phyloP scores from a whole-genome alignment of 1,140 invertebrate species.

The Lepeophtheirus salmonis region DNA sequence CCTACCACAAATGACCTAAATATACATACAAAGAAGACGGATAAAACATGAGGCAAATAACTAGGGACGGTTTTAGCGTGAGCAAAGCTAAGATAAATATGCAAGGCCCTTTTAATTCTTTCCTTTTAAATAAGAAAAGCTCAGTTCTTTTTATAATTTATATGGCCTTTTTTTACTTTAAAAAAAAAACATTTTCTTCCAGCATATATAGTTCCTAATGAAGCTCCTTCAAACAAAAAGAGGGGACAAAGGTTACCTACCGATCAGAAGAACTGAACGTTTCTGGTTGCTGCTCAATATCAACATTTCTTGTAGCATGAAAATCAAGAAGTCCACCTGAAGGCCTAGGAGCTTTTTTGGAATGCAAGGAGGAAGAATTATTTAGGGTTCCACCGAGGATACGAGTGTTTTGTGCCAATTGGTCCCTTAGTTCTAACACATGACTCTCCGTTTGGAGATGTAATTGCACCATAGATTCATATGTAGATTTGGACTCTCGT shows the following conservation, averaged over 20 bases:
- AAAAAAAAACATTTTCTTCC: no score
- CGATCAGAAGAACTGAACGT: background rate
- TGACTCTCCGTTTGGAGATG: background rate
- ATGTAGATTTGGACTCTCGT: background rate
- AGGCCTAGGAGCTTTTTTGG: background rate
- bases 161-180: no score
- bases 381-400: background rate
- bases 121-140: no score
- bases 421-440: background rate
- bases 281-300: background rate
- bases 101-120: no score
- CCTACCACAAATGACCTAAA: slow-evolving; percentile 7
- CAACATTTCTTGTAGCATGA: background rate
- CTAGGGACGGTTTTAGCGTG: background rate
- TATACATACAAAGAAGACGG: background rate
- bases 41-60: background rate
- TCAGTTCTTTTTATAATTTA: no score
- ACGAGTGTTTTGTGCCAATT: background rate
- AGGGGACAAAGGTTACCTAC: no score
- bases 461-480: slow-evolving; percentile 1
- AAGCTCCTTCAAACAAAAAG: no score
- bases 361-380: background rate
- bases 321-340: background rate
- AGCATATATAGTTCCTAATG: no score
- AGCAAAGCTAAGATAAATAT: background rate